Conservation (phyloP, 2,888 invertebrate species). For the Agelastica alni region DNA sequence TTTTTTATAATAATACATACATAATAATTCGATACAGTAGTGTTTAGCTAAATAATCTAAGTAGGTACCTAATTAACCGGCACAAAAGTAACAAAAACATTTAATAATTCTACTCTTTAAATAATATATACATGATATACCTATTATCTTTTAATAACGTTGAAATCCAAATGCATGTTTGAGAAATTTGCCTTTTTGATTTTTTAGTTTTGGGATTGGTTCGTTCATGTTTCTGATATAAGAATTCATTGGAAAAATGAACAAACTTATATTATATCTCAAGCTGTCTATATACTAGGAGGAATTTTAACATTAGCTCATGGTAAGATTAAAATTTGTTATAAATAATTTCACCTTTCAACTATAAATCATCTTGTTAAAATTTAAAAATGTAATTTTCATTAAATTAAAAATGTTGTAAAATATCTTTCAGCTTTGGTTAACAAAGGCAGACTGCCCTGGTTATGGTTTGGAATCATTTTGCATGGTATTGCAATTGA, state of each 20-base stretch:
- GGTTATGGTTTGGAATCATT: slow-evolving; percentile 74
- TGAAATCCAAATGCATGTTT: no score
- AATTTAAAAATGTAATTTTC: no score
- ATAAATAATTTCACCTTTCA: not conserved
- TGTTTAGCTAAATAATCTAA: no score
- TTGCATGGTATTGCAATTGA: slow-evolving; percentile 76
- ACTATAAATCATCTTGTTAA: not conserved
- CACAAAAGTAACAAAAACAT: no score
- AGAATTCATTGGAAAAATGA: slow-evolving; percentile 66
- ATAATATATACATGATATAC: no score
- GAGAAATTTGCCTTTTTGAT: no score
- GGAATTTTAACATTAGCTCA: slow-evolving; percentile 69
- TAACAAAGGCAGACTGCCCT: slow-evolving; percentile 74
- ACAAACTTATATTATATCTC: slow-evolving; percentile 69
- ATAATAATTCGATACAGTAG: no score
- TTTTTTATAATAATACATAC: no score
- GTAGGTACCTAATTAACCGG: no score
- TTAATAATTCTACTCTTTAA: no score
- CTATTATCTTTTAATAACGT: no score
- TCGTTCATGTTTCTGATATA: slow-evolving; percentile 62
- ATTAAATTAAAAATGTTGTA: no score
- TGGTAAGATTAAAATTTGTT: slow-evolving; percentile 56
- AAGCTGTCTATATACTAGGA: slow-evolving; percentile 64
- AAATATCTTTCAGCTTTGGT: slow-evolving; percentile 61
- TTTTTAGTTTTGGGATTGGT: slow-evolving; percentile 65